Percentiles rank a stretch among this genome's conserved stretches.
Evolutionary conservation across 2,888 invertebrate genomes (phyloP).

Genomic region (Drosophila neotestacea): DNA sequence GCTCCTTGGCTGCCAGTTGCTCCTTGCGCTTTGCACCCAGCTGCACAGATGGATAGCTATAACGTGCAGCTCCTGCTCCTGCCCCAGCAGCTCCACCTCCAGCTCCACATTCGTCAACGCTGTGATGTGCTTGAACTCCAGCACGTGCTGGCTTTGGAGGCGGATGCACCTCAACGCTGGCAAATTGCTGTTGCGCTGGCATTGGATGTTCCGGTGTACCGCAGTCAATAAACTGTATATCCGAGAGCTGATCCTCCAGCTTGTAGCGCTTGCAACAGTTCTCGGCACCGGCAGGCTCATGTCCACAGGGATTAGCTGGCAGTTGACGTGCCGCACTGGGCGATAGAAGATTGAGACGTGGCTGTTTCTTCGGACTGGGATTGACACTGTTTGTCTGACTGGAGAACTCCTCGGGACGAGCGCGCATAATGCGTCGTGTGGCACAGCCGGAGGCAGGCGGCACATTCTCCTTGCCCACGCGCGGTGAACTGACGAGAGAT

Average conservation of each 20-base stretch:
- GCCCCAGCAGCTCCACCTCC: constrained; percentile 53
- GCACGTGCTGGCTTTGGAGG: constrained; percentile 81
- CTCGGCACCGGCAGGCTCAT: constrained; percentile 84
- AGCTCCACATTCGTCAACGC: constrained; percentile 49
- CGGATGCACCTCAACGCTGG: constrained; percentile 84
- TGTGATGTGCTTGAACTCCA: constrained; percentile 2
- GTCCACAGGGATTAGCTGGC: constrained; percentile 63
- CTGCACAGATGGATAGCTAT: constrained; percentile 85
- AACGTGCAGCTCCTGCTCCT: constrained; percentile 62
- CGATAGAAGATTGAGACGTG: constrained; percentile 85
- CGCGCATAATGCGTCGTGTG: constrained; percentile 86
- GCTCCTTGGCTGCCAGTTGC: constrained; percentile 82
- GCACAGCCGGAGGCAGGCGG: constrained; percentile 81
- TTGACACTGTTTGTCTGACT: constrained; percentile 87
- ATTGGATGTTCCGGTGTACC: constrained; percentile 89
- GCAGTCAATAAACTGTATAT: constrained; percentile 93
- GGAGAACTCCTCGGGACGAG: constrained; percentile 87
- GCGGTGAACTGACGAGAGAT: constrained; percentile 88
- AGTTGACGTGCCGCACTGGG: constrained; percentile 75
- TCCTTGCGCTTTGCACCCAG: constrained; percentile 84
- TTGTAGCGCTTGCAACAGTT: constrained; percentile 88
- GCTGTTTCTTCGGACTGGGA: constrained; percentile 88
- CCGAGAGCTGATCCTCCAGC: constrained; percentile 91
- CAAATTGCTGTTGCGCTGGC: constrained; percentile 81
- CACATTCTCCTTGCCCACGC: constrained; percentile 86